phyloP scores from a whole-genome alignment of 1,140 invertebrate genomes.

The Dendroctonus valens region DNA sequence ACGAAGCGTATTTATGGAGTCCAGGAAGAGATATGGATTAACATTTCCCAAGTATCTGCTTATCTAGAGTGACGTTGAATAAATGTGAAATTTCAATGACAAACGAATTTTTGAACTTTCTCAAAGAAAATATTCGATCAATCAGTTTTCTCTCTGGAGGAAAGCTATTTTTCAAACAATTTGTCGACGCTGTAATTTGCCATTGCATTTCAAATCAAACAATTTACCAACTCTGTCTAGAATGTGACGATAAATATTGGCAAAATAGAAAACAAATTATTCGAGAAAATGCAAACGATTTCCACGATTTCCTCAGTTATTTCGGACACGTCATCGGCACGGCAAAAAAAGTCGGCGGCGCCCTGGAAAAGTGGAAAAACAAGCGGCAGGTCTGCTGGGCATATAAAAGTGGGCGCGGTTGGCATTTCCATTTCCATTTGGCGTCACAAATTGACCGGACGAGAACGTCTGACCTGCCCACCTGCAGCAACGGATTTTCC shows the following conservation, averaged over 20 bases:
- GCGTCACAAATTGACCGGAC: slow-evolving; percentile 30
- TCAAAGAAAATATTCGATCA: too few relatives aligned
- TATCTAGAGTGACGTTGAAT: too few relatives aligned
- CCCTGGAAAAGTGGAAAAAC: slow-evolving; percentile 15
- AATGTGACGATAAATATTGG: too few relatives aligned
- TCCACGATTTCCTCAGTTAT: slow-evolving; percentile 18
- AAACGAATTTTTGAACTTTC: too few relatives aligned
- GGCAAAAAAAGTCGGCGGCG: slow-evolving; percentile 6
- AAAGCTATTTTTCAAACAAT: too few relatives aligned
- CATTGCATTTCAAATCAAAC: too few relatives aligned
- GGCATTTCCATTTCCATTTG: slow-evolving; percentile 32
- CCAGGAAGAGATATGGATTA: neutral
- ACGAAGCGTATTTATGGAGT: neutral
- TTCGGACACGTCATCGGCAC: slow-evolving; percentile 11
- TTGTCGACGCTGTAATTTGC: too few relatives aligned
- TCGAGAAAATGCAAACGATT: slow-evolving; percentile 14
- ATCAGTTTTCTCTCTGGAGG: too few relatives aligned
- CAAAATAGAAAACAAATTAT: neutral
- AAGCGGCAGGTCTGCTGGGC: slow-evolving; percentile 7
- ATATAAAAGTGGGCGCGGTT: slow-evolving; percentile 30
- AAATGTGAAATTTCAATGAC: too few relatives aligned
- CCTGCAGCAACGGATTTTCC: slow-evolving; percentile 21
- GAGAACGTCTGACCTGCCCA: slow-evolving; percentile 25
- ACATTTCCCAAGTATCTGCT: too few relatives aligned
- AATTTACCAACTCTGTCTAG: too few relatives aligned